A percentile compares a stretch with the other conserved stretches of the same genome.
These are phyloP conservation scores for Aporophyla nigra DNA, from an alignment of 2,888 invertebrate genomes.

Conservation along the genomic window DNA sequence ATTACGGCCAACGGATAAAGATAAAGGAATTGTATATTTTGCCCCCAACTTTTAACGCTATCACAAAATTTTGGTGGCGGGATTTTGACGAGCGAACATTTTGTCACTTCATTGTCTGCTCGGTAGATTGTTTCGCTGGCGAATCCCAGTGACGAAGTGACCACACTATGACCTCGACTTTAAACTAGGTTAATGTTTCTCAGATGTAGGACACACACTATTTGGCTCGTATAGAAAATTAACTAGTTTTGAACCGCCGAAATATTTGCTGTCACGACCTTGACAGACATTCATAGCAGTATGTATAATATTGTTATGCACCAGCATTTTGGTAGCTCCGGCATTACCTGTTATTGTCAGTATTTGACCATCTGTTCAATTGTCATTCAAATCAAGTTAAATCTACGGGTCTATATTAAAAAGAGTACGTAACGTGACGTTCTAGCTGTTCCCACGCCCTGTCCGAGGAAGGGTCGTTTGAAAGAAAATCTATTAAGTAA, in stretches of 20 bases:
- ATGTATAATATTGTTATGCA: slow-evolving; percentile 68
- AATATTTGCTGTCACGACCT: slow-evolving; percentile 75
- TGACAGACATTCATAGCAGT: slow-evolving; percentile 77
- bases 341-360: slow-evolving; percentile 65
- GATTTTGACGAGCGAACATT: slow-evolving; percentile 42
- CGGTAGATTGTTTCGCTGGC: slow-evolving; percentile 56
- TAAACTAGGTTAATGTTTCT: slow-evolving; percentile 87
- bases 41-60: slow-evolving; percentile 35
- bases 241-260: slow-evolving; percentile 70
- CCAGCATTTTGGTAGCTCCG: slow-evolving; percentile 67
- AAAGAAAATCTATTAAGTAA: slow-evolving; percentile 55
- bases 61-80: slow-evolving; percentile 25
- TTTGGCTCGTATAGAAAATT: slow-evolving; percentile 79
- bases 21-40: slow-evolving; percentile 56
- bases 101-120: slow-evolving; percentile 59
- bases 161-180: slow-evolving; percentile 79
- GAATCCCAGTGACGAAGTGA: slow-evolving; percentile 78
- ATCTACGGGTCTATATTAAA: slow-evolving; percentile 48
- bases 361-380: slow-evolving; percentile 65
- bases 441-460: slow-evolving; percentile 63
- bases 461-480: slow-evolving; percentile 58
- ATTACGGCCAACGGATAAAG: slow-evolving; percentile 55
- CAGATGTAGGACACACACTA: slow-evolving; percentile 82
- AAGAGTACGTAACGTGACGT: slow-evolving; percentile 42
- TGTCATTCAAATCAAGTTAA: slow-evolving; percentile 64